Percentiles rank a stretch among this genome's conserved stretches.
Evolutionary conservation across 1,140 invertebrate species (phyloP).

Genomic region (Drosophila nebulosa): DNA sequence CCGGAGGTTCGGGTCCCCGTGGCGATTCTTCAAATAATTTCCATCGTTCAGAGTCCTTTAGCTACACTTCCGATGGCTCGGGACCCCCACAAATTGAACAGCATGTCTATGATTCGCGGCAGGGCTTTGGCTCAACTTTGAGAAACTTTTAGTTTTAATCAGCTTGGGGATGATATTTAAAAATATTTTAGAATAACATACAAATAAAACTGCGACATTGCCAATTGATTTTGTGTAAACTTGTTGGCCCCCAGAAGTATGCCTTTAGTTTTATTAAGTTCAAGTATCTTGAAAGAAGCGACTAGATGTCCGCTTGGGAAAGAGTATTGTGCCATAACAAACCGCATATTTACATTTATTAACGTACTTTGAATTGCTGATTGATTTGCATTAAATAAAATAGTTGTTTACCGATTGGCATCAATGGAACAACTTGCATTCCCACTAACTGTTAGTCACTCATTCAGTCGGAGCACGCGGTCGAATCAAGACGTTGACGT

Average conservation of each 20-base stretch:
- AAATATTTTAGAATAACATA: too few species aligned
- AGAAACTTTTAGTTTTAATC: conserved; percentile 30
- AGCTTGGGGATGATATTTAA: too few species aligned
- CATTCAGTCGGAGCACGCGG: background rate
- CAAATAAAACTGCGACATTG: too few species aligned
- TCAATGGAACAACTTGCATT: background rate
- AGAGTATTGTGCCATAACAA: background rate
- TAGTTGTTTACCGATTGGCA: background rate
- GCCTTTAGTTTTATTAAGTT: too few species aligned
- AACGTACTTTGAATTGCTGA: background rate
- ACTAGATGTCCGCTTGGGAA: too few species aligned
- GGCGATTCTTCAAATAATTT: conserved; percentile 31
- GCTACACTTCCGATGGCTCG: conserved; percentile 41
- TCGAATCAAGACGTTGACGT: background rate
- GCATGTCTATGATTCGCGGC: conserved; percentile 46
- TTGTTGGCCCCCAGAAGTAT: too few species aligned
- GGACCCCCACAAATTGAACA: conserved; percentile 43
- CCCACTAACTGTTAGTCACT: background rate
- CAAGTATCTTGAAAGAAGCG: too few species aligned
- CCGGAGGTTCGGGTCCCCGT: background rate
- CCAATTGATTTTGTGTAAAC: too few species aligned
- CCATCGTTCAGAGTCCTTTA: conserved; percentile 50
- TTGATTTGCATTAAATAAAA: background rate
- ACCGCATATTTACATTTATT: background rate
- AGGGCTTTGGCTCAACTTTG: conserved; percentile 16